Percentiles rank a stretch among this genome's conserved stretches.
Evolutionary conservation across 2,113 vertebrate species (phyloP).

Genomic region (Herpailurus yagouaroundi): DNA sequence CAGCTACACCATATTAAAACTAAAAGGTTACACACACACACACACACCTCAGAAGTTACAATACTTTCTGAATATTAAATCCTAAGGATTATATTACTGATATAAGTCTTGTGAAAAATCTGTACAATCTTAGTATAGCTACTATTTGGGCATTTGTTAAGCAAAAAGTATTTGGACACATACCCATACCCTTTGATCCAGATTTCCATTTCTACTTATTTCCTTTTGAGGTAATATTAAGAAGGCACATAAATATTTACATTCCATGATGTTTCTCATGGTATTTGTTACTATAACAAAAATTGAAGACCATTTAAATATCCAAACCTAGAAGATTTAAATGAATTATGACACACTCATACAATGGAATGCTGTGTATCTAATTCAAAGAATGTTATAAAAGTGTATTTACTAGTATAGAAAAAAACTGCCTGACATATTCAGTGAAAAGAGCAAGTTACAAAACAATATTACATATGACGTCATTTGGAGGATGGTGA

Average conservation of each 20-base stretch:
- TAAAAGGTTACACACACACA: neutral
- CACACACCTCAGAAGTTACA: neutral
- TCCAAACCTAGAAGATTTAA: neutral
- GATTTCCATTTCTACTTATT: slow-evolving; percentile 14
- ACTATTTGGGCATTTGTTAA: slow-evolving; percentile 28
- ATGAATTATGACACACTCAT: neutral
- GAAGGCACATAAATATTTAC: neutral
- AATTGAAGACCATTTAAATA: neutral
- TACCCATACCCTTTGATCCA: neutral
- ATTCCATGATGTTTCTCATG: neutral
- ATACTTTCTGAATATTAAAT: neutral
- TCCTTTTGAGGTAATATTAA: slow-evolving; percentile 24
- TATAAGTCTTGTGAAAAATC: slow-evolving; percentile 9
- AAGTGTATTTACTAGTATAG: neutral
- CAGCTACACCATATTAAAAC: neutral
- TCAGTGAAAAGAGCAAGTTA: neutral
- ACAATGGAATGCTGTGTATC: neutral
- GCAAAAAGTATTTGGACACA: neutral
- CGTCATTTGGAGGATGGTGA: neutral
- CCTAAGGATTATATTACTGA: neutral
- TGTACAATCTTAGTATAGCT: neutral
- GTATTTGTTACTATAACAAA: slow-evolving; percentile 32
- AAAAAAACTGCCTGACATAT: neutral
- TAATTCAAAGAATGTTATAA: slow-evolving; percentile 14
- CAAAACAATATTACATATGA: neutral